A percentile compares a stretch with the other conserved stretches of the same genome.
Conservation (phyloP, 2,113 vertebrate genomes). For the Gnathonemus longibarbis region DNA sequence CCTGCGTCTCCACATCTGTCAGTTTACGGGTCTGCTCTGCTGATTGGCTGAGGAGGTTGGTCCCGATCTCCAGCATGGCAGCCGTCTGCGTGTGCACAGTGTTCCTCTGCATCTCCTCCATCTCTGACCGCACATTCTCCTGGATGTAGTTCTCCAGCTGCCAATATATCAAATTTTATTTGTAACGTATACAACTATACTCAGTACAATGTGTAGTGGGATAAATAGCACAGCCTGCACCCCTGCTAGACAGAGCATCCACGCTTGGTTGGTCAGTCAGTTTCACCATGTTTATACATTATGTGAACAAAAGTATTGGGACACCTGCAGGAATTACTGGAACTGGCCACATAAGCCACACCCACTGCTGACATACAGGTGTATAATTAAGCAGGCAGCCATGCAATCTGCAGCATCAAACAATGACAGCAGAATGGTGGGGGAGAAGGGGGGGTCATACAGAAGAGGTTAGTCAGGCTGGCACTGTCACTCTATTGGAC, state of each 20-base stretch:
- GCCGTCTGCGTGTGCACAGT: constrained; percentile 58
- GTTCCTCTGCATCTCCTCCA: constrained; percentile 53
- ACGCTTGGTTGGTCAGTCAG: not conserved
- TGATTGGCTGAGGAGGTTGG: constrained; percentile 62
- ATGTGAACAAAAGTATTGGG: too few species aligned
- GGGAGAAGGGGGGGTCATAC: too few species aligned
- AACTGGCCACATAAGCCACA: not conserved
- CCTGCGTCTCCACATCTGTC: constrained; percentile 65
- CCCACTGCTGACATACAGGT: not conserved
- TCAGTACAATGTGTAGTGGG: not conserved
- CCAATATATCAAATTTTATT: not conserved
- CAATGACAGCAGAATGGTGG: too few species aligned
- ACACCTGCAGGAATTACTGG: not conserved
- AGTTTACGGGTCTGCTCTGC: constrained; percentile 68
- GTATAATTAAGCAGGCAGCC: not conserved
- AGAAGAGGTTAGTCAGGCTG: too few species aligned
- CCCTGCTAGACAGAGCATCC: not conserved
- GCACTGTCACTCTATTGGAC: too few species aligned
- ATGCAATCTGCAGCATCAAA: not conserved
- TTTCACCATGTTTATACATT: not conserved
- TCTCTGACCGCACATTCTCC: constrained; percentile 55
- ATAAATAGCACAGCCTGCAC: not conserved
- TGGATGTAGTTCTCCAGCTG: constrained; percentile 67
- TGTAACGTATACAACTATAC: not conserved
- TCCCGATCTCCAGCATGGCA: constrained; percentile 64